These are phyloP conservation scores for Drosophila murphyi DNA, from an alignment of 1,140 invertebrate species.

Conservation along the genomic window DNA sequence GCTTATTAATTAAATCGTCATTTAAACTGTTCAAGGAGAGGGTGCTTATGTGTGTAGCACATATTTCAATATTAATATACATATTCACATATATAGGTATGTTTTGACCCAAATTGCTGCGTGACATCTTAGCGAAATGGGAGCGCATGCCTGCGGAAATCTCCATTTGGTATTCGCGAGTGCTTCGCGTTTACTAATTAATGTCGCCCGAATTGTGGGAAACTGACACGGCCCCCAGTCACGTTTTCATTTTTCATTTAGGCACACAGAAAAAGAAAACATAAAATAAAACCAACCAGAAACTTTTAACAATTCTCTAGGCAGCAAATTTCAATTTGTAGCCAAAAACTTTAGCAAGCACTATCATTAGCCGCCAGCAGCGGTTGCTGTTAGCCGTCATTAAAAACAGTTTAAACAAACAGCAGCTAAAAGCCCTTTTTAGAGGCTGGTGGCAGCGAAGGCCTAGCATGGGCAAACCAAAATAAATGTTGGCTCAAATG, in stretches of 20 bases:
- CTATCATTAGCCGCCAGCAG: slow-evolving; percentile 60
- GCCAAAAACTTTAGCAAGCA: slow-evolving; percentile 51
- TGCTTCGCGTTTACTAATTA: slow-evolving; percentile 61
- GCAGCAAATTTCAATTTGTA: slow-evolving; percentile 64
- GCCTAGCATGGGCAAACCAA: background rate
- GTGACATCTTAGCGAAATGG: slow-evolving; percentile 69
- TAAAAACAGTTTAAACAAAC: slow-evolving; percentile 67
- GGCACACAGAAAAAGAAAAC: background rate
- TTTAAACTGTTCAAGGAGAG: slow-evolving; percentile 55
- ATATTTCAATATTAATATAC: background rate
- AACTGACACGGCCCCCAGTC: slow-evolving; percentile 30
- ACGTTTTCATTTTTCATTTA: slow-evolving; percentile 51
- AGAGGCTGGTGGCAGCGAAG: slow-evolving; percentile 7
- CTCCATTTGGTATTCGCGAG: slow-evolving; percentile 46
- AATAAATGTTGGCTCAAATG: slow-evolving; percentile 1
- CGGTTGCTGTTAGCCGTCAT: slow-evolving; percentile 62
- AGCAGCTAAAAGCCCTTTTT: slow-evolving; percentile 29
- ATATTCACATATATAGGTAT: background rate
- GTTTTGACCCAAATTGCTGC: slow-evolving; percentile 65
- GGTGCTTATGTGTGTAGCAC: background rate
- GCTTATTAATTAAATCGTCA: slow-evolving; percentile 53
- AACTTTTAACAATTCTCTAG: slow-evolving; percentile 44
- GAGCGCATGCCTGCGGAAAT: slow-evolving; percentile 61
- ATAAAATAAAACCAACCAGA: slow-evolving; percentile 37
- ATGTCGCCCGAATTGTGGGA: slow-evolving; percentile 34